A percentile compares a stretch with the other conserved stretches of the same genome.
Conservation (phyloP, 2,888 invertebrate genomes). For the Prosopocoilus inquinatus region DNA sequence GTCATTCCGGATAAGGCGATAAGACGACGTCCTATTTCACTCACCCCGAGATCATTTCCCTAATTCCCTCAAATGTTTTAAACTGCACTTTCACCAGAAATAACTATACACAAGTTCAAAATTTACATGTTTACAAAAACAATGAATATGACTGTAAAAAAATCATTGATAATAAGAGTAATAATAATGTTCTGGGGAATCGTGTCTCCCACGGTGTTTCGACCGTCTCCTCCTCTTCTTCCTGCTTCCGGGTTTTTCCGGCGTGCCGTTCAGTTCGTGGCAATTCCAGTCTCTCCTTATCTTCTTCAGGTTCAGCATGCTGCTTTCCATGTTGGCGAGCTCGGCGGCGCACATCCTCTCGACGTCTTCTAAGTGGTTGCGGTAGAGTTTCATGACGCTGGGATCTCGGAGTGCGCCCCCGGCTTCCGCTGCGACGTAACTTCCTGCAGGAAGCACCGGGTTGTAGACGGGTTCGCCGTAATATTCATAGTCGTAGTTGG, state of each 20-base stretch:
- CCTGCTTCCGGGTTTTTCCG: neutral
- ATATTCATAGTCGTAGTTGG: slow-evolving; percentile 16
- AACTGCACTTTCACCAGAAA: too few species aligned
- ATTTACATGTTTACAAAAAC: too few species aligned
- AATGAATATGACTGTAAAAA: too few species aligned
- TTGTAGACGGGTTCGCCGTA: neutral
- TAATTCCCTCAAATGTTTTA: too few species aligned
- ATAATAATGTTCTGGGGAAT: too few species aligned
- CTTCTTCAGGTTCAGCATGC: slow-evolving; percentile 14
- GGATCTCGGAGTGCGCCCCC: neutral
- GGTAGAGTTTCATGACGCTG: slow-evolving; percentile 8
- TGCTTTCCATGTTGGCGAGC: slow-evolving; percentile 21
- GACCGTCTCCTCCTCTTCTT: neutral
- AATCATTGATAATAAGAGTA: too few species aligned
- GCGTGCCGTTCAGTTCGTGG: slow-evolving; percentile 9
- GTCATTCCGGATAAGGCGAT: too few species aligned
- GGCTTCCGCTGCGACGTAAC: neutral
- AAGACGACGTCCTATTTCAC: too few species aligned
- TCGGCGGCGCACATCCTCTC: slow-evolving; percentile 24
- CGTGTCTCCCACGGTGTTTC: neutral
- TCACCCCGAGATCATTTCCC: too few species aligned
- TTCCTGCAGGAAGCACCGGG: neutral
- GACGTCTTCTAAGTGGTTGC: slow-evolving; percentile 21
- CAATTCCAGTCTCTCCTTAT: slow-evolving; percentile 17
- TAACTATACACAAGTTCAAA: too few species aligned